Base-by-base conservation (phyloP, 35 echinoderm and acorn worm genomes). In the Amphiura filiformis region DNA sequence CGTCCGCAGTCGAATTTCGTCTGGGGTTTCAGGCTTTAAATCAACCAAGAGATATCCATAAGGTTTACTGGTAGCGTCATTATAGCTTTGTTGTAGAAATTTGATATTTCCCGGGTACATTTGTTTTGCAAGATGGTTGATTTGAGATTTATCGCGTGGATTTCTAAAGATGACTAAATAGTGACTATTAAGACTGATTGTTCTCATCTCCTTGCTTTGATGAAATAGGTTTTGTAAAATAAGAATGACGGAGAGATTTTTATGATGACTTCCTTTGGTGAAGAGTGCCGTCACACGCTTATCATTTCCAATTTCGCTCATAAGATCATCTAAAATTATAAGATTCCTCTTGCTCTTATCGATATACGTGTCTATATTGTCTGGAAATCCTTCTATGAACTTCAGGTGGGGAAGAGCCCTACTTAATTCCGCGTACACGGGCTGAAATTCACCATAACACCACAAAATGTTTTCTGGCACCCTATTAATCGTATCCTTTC, bases 191-290 rank as follows among this genome's bases (percentile, higher is more conserved):
- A 93, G 81, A 52, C 80, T 93, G 9, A 94, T 94, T 39, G 91
- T 95, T 37, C 93, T 5, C 22, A 81, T 81, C 64, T 95, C 89
- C 35, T 91, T 90, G 37, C 89, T 84, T 9, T 65, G 36, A 35
- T 94, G 84, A 84, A 94, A 94, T 28, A 94, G 81, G 86, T 94
- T 94, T 87, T 94, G 92, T 70, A 85, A 52, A 40, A 94, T 94
- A 31, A 81, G 88, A 26, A 95, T 84, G 4, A 95, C 93, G 12
- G 81, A 64, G 32, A 87, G 11, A 41, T 91, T 91, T 44, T 84
- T 76, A 65, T 90, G 88, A 83, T 90, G 88, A 57, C 81, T 78
- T 26, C 93, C 93, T 65, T 91, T 94, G 34, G 88, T 90, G 81
- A 88, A 85, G 36, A 93, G 61, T 36, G 57, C 75, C 33, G 75